phyloP scores from a whole-genome alignment of 2,888 invertebrate genomes.

The Kryphioiulus occultus region DNA sequence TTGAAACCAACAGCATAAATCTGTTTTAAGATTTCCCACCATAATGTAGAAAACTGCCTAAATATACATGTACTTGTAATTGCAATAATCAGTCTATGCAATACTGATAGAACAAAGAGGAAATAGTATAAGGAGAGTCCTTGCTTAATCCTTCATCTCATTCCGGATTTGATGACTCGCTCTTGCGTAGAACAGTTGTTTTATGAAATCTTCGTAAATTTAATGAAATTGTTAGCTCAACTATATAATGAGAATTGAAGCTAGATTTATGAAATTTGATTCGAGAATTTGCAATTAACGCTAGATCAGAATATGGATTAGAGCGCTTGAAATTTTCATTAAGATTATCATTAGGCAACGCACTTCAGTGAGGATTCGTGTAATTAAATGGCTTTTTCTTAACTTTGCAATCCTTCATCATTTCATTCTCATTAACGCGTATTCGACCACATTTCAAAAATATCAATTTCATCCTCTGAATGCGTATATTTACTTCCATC shows the following conservation, averaged over 20 bases:
- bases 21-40: neutral
- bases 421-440: neutral
- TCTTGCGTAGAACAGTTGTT: neutral
- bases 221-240: conserved; percentile 30
- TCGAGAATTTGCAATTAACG: conserved; percentile 13
- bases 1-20: too few species aligned
- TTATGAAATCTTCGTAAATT: neutral
- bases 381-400: neutral
- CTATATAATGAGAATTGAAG: neutral
- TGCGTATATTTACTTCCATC: neutral
- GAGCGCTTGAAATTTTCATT: neutral
- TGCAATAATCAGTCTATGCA: neutral
- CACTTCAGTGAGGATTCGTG: neutral
- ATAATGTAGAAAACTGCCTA: neutral
- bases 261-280: conserved; percentile 1
- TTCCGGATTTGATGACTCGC: neutral
- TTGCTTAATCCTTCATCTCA: neutral
- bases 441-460: neutral
- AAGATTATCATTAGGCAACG: neutral
- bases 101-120: too few species aligned
- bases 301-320: neutral
- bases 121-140: too few species aligned
- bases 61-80: neutral
- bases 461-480: neutral
- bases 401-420: neutral